These are phyloP conservation scores for Brachypteracias leptosomus DNA, from an alignment of 2,113 vertebrate genomes.

Conservation along the genomic window DNA sequence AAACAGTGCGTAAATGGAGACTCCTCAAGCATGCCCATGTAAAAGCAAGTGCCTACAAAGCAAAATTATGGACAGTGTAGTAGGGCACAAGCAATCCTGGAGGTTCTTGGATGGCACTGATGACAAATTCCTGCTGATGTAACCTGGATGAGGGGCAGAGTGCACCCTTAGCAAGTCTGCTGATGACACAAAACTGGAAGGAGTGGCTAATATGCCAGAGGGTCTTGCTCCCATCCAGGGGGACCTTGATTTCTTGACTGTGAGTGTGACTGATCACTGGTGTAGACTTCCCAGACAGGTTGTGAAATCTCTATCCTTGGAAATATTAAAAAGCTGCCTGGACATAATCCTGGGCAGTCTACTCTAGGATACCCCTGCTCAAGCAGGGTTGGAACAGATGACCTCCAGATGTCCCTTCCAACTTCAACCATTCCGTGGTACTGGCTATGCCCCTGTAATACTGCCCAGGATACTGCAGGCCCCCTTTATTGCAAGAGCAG, in stretches of 20 bases:
- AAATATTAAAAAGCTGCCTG: neutral
- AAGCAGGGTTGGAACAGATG: neutral
- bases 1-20: neutral
- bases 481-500: neutral
- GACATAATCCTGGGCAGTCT: no score
- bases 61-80: rapidly evolving
- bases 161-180: rapidly evolving
- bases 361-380: neutral
- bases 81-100: neutral
- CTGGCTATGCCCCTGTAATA: neutral
- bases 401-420: neutral
- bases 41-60: neutral
- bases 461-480: neutral
- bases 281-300: neutral
- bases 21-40: rapidly evolving
- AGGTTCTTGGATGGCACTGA: neutral
- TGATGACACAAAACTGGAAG: neutral
- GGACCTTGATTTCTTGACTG: neutral
- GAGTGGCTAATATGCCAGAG: neutral
- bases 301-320: neutral
- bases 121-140: neutral
- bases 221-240: neutral
- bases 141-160: neutral
- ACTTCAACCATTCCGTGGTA: neutral
- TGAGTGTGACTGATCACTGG: neutral